Base-by-base conservation (phyloP, 2,113 vertebrate genomes). In the Ailuropoda melanoleuca region DNA sequence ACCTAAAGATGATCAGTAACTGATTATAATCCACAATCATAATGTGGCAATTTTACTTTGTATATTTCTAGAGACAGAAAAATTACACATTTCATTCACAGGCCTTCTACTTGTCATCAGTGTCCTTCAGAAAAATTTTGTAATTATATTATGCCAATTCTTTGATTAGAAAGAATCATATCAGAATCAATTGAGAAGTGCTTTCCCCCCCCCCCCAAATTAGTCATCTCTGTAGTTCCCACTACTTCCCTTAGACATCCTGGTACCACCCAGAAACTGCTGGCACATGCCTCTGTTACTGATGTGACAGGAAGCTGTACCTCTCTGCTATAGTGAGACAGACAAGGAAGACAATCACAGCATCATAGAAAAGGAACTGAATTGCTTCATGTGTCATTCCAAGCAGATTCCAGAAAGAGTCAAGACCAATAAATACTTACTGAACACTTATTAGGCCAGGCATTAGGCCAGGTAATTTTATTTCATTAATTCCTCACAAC, bases 401-500 rank as follows among this genome's bases (percentile, higher is more conserved):
- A 90, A 68, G 1, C 15, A 96, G n/a, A 82, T 64, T 81, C 66
- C 56, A 97, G 88, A 56, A 93, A 56, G 50, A 94, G 5, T 58
- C 14, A 50, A 70, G 62, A 12, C 1, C 37, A 70, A 64, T 21
- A 83, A 89, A 56, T 62, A 62, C 3, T 43, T 50, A 83, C 1
- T 26, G 29, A 53, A 64, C 24, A 48, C 23, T 18, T 39, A 64
- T 15, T 21, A 66, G 39, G 13, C 31, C 55, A 68, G 21, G 39
- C 48, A 68, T 60, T 72, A 78, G 43, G 8, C 43, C 18, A 72
- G 4, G 17, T 48, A 17, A 68, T 89, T 88, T 83, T 77, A 89
- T 86, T 95, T 56, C 81, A 88, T 92, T 97, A 91, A 81, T 81
- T 75, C 12, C n/a, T 95, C 29, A 77, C 19, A 89, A 75, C 6